Conservation (phyloP, 1,140 invertebrate species). For the Aphelenchoides fujianensis region DNA sequence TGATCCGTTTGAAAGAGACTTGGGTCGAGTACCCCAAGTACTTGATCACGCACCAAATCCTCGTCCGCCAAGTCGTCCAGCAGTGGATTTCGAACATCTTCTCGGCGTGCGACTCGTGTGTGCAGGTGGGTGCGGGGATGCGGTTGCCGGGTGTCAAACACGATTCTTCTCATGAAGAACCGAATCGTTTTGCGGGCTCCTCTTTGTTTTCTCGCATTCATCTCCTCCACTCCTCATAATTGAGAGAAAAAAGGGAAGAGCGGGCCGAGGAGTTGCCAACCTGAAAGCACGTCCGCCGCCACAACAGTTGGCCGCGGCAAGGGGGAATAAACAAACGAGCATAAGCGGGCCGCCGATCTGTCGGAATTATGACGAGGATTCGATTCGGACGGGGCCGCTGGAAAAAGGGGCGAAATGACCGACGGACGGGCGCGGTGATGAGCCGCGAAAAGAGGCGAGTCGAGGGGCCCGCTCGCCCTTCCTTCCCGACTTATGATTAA, state of each 20-base stretch:
- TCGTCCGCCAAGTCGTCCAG: slow-evolving; percentile 26
- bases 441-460: no score
- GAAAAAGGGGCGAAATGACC: background rate
- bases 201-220: no score
- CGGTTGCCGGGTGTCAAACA: background rate
- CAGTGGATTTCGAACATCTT: slow-evolving; percentile 36
- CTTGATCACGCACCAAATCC: slow-evolving; percentile 27
- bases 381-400: no score
- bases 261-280: slow-evolving; percentile 4
- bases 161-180: no score
- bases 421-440: no score
- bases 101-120: slow-evolving; percentile 24
- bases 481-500: slow-evolving; percentile 3
- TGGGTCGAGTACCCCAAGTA: slow-evolving; percentile 37
- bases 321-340: background rate
- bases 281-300: background rate
- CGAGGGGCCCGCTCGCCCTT: background rate
- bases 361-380: slow-evolving; percentile 3
- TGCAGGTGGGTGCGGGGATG: slow-evolving; percentile 22
- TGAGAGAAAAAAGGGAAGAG: background rate
- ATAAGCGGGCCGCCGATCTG: slow-evolving; percentile 2
- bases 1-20: slow-evolving; percentile 31
- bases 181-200: no score
- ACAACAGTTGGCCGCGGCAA: background rate
- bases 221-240: no score